These are phyloP conservation scores for rat (Rattus norvegicus) DNA, from an alignment of 2,113 vertebrate genomes.

Conservation along the genomic window DNA sequence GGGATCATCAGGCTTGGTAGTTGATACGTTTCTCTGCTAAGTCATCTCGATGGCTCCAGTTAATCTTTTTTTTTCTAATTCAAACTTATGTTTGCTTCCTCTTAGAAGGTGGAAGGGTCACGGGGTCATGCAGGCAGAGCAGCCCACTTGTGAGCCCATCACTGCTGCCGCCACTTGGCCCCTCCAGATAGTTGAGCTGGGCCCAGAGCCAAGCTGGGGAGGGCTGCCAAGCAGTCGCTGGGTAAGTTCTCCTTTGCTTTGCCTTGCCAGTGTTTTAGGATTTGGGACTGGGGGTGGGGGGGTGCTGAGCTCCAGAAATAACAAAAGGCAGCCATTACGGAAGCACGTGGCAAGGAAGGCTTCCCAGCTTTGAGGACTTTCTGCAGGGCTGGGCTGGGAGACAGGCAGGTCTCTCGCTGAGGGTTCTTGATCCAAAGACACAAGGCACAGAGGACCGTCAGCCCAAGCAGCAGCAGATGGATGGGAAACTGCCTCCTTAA, in stretches of 20 bases:
- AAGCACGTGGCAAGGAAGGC: background rate
- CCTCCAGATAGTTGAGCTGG: constrained; percentile 9
- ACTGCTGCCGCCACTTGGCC: background rate
- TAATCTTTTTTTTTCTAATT: background rate
- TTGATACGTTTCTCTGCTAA: background rate
- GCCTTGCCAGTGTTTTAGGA: constrained; percentile 62
- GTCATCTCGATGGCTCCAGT: background rate
- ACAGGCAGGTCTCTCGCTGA: constrained; percentile 62
- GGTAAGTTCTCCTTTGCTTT: constrained; percentile 66
- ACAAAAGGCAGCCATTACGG: constrained; percentile 56
- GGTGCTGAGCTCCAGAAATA: constrained; percentile 52
- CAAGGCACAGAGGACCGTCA: background rate
- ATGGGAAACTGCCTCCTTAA: background rate
- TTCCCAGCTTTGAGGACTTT: constrained; percentile 25
- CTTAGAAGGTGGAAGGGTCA: rapidly evolving
- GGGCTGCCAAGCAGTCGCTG: constrained; percentile 59
- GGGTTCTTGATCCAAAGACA: background rate
- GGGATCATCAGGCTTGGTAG: background rate
- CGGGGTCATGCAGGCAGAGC: background rate
- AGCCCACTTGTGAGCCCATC: constrained; percentile 27
- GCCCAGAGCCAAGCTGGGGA: background rate
- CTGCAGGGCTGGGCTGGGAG: constrained; percentile 42
- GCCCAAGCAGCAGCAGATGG: constrained; percentile 40
- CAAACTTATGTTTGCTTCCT: background rate
- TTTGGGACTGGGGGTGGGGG: constrained; percentile 61